Evolutionary conservation across 2,797 vertebrate genomes (phyloP).

Genomic region (Lates japonicus): DNA sequence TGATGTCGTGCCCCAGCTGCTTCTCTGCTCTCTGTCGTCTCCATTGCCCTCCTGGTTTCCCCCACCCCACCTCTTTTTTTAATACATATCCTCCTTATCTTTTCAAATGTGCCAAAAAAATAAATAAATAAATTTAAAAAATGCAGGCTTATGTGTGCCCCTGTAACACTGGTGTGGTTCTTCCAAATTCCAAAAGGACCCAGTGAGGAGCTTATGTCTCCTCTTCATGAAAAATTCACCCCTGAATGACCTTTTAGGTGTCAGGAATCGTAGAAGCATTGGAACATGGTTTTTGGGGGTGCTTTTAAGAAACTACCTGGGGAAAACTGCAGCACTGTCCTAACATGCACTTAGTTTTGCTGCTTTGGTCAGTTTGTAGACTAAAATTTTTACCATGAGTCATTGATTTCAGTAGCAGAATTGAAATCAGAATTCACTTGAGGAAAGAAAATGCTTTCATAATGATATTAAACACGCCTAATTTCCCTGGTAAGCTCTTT

Average conservation of each 20-base stretch:
- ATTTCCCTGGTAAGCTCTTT: constrained; percentile 27
- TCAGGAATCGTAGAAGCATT: constrained; percentile 41
- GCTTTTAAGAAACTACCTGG: constrained; percentile 71
- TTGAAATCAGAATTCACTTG: constrained; percentile 5
- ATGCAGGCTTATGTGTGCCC: constrained; percentile 19
- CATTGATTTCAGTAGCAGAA: constrained; percentile 3
- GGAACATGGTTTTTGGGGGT: constrained; percentile 45
- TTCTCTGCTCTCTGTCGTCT: constrained; percentile 56
- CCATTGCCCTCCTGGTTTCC: constrained; percentile 40
- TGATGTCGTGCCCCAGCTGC: constrained; percentile 74
- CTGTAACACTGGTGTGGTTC: constrained; percentile 2
- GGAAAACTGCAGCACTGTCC: constrained; percentile 53
- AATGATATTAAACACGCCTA: not conserved
- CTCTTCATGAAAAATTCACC: constrained; percentile 71
- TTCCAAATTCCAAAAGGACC: constrained; percentile 34
- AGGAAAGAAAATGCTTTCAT: not conserved
- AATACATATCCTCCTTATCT: constrained; percentile 7
- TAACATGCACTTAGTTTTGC: constrained; percentile 38
- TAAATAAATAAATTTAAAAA: not conserved
- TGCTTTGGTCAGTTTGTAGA: not conserved
- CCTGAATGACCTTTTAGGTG: constrained; percentile 70
- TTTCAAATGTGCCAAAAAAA: constrained; percentile 50
- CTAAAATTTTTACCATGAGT: not conserved
- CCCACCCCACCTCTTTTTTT: not conserved
- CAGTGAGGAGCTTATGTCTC: constrained; percentile 47